phyloP scores from a whole-genome alignment of 2,888 invertebrate genomes.

The Caenorhabditis sp. region DNA sequence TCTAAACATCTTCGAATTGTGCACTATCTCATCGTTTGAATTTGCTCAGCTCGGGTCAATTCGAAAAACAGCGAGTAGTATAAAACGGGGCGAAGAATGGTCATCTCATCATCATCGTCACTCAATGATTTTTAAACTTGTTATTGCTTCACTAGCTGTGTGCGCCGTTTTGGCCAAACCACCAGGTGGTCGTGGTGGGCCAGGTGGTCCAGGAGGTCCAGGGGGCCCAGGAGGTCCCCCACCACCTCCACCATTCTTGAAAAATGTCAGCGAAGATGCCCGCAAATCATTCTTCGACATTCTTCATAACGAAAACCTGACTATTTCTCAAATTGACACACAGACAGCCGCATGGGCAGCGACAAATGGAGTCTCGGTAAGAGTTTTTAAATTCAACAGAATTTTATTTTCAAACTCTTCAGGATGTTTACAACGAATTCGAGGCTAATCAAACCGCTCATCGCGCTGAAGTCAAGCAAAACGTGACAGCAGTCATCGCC shows the following conservation, averaged over 20 bases:
- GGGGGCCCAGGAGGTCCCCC: conserved; percentile 8
- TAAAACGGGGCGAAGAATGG: neutral
- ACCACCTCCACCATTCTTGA: conserved; percentile 38
- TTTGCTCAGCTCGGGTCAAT: neutral
- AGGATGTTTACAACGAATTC: conserved; percentile 14
- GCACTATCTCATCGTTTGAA: neutral
- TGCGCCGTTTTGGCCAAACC: neutral
- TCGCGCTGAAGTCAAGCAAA: conserved; percentile 33
- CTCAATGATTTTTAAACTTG: neutral
- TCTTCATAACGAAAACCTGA: conserved; percentile 31
- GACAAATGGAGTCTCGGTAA: conserved; percentile 37
- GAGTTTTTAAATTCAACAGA: too few species aligned
- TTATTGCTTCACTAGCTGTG: neutral
- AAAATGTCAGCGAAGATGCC: conserved; percentile 33
- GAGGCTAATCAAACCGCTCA: conserved; percentile 33
- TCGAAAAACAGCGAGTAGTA: neutral
- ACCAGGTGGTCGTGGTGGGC: conserved; percentile 6
- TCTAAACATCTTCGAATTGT: neutral
- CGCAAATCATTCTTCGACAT: conserved; percentile 32
- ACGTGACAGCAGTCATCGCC: conserved; percentile 33
- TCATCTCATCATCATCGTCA: neutral
- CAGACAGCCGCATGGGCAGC: conserved; percentile 35
- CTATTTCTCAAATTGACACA: conserved; percentile 27
- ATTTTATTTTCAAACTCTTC: conserved; percentile 8
- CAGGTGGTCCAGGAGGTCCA: neutral